phyloP scores from a whole-genome alignment of 2,888 invertebrate species.

The Cantharis lateralis region DNA sequence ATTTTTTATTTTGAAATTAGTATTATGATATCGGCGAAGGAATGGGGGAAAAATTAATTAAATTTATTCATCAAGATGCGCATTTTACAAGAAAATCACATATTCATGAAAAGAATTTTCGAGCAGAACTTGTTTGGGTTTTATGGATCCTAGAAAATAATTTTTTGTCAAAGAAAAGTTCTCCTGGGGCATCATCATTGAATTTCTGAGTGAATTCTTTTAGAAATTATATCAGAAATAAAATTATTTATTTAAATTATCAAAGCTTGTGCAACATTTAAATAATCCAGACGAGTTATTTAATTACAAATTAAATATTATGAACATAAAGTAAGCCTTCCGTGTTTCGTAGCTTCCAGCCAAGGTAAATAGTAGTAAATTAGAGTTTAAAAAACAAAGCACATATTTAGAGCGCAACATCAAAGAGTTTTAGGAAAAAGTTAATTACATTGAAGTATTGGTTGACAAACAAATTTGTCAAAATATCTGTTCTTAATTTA shows the following conservation, averaged over 20 bases:
- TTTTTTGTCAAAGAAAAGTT: neutral
- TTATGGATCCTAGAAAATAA: neutral
- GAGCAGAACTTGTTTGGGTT: neutral
- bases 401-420: neutral
- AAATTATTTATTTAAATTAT: neutral
- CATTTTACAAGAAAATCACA: neutral
- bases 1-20: no score
- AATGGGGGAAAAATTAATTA: neutral
- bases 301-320: neutral
- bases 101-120: neutral
- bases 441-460: neutral
- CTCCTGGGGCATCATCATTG: neutral
- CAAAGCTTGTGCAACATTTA: neutral
- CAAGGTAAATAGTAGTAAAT: neutral
- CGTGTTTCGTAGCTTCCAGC: neutral
- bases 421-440: neutral
- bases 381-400: neutral
- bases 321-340: neutral
- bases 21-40: neutral
- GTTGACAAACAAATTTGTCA: neutral
- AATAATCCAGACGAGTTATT: neutral
- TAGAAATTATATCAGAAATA: neutral
- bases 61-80: neutral
- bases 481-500: conserved; percentile 27
- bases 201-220: neutral